A percentile compares a stretch with the other conserved stretches of the same genome.
Conservation (phyloP, 2,888 invertebrate species). For the Stenodera caucasica region DNA sequence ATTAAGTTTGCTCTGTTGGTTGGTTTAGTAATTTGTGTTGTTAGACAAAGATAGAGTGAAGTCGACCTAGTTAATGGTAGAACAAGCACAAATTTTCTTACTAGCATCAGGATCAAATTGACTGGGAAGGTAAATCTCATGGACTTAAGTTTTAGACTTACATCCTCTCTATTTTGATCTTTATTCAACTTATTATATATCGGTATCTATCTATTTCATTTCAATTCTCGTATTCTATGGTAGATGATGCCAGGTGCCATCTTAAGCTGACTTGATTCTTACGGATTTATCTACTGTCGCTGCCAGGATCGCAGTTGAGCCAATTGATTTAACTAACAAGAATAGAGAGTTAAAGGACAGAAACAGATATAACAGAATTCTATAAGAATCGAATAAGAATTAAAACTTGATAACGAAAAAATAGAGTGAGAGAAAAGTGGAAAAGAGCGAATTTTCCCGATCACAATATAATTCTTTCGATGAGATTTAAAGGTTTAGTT, state of each 20-base stretch:
- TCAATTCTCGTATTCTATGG: conserved; percentile 40
- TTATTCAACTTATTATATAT: neutral
- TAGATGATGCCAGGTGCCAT: conserved; percentile 51
- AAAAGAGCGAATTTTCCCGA: too few species aligned
- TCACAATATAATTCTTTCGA: conserved; percentile 33
- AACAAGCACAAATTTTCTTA: conserved; percentile 54
- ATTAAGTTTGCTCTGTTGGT: neutral
- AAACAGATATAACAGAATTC: too few species aligned
- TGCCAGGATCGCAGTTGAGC: conserved; percentile 44
- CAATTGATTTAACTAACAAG: conserved; percentile 47
- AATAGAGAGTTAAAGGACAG: neutral
- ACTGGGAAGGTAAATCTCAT: conserved; percentile 20
- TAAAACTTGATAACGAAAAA: too few species aligned
- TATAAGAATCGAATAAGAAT: too few species aligned
- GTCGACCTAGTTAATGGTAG: neutral
- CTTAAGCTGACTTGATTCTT: conserved; percentile 49
- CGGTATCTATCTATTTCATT: conserved; percentile 28
- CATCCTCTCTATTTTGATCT: conserved; percentile 11
- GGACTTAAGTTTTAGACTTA: conserved; percentile 47
- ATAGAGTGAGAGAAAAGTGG: too few species aligned
- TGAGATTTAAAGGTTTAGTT: conserved; percentile 44
- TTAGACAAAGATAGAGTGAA: too few species aligned
- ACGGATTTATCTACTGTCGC: conserved; percentile 52
- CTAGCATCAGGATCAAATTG: conserved; percentile 25
- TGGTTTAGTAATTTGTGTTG: too few species aligned